Percentiles rank a stretch among this genome's conserved stretches.
These are phyloP conservation scores for Hormiphora californensis DNA, from an alignment of 37 sponge, comb jelly and placozoan genomes.

Conservation along the genomic window DNA sequence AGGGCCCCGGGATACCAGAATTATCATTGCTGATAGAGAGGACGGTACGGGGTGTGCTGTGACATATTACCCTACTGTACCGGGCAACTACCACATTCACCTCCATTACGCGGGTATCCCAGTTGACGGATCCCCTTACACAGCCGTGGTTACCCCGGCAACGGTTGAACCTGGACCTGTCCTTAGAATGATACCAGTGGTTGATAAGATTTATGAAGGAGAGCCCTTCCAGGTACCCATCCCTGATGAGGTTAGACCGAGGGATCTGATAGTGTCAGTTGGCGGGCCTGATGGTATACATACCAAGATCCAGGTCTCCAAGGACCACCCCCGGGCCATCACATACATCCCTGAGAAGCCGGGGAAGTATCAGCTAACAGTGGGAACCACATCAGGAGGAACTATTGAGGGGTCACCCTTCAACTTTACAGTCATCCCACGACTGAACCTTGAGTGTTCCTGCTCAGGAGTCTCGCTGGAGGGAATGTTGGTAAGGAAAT, in stretches of 20 bases:
- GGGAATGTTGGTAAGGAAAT: background rate
- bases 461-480: background rate
- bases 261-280: background rate
- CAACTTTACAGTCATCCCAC: background rate
- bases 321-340: background rate
- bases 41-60: background rate
- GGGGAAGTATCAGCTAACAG: background rate
- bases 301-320: background rate
- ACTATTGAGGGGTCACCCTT: background rate
- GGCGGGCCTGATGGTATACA: slow-evolving; percentile 20
- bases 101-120: background rate
- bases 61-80: background rate
- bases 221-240: background rate
- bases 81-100: background rate
- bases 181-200: too few species aligned
- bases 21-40: background rate
- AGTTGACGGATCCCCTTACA: background rate
- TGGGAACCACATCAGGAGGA: background rate
- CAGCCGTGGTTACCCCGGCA: background rate
- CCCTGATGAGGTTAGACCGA: background rate
- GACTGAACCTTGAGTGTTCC: background rate
- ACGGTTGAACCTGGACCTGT: background rate
- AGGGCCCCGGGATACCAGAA: background rate
- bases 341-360: background rate
- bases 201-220: background rate